These are phyloP conservation scores for Etia nguti DNA, from an alignment of 2,113 vertebrate genomes.

Conservation along the genomic window DNA sequence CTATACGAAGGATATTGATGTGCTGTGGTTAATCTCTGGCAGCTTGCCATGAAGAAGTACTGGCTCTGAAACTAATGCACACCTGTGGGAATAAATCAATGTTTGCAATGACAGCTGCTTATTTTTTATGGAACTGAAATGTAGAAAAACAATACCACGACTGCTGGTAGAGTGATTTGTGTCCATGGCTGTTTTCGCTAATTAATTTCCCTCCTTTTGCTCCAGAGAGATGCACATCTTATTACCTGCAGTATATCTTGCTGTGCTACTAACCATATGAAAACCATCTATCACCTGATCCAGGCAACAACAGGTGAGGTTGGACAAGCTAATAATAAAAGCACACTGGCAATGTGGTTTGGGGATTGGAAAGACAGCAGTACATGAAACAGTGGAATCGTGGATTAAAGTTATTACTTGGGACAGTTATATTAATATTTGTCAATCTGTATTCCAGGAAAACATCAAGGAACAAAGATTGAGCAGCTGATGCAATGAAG, in stretches of 20 bases:
- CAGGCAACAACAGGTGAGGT: background rate
- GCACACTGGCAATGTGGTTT: background rate
- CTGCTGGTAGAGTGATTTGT: constrained; percentile 32
- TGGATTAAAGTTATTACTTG: background rate
- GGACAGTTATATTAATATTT: constrained; percentile 4
- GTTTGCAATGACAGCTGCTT: constrained; percentile 17
- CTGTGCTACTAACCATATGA: constrained; percentile 4
- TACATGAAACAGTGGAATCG: background rate
- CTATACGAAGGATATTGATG: constrained; percentile 44
- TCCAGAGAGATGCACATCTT: background rate
- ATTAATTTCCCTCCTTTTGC: constrained; percentile 22
- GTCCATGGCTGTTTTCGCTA: constrained; percentile 7
- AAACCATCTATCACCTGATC: constrained; percentile 11
- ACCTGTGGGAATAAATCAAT: constrained; percentile 59
- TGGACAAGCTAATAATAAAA: background rate
- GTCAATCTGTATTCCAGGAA: constrained; percentile 10
- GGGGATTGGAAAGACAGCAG: background rate
- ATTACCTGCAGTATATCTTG: constrained; percentile 9
- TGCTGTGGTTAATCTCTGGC: constrained; percentile 47
- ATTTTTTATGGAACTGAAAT: constrained; percentile 19
- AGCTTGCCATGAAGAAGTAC: constrained; percentile 24
- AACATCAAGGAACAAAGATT: background rate
- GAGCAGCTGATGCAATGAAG: constrained; percentile 19
- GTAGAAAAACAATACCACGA: constrained; percentile 14
- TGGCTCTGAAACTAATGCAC: constrained; percentile 32